Evolutionary conservation across 2,888 invertebrate species (phyloP), one percentile per base, ranked within the genome.

Genomic region (Octodonta nipae): DNA sequence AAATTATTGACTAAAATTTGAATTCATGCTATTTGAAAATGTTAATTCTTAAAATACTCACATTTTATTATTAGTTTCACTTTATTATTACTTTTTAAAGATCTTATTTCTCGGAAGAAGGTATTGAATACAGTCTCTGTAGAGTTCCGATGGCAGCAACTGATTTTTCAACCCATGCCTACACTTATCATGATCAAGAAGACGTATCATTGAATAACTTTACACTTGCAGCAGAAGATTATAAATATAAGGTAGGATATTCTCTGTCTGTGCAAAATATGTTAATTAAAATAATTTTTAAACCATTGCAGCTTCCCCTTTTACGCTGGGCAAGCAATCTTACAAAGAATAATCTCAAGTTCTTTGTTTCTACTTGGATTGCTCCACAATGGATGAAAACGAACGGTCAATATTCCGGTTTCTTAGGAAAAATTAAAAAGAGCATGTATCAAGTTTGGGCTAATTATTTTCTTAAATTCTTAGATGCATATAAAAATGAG

Each of bases 141-240:
- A 68, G 92, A 24, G 72, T 87, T 4, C 82, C 91, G 0, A 84
- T 91, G 37, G 91, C 75, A 2, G 87, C 88, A 5, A 72, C 75
- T 32, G 92, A 92, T 60, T 91, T 91, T 59, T 91, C 91, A 0
- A 72, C 76, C 0, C 71, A 68, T 29, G 67, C 74, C 0, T 92
- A 92, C 65, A 78, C 88, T 0, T 87, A 87, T 55, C 79, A 80
- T 50, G 60, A 61, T 49, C 68, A 76, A 46, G 31, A 38, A 13
- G 74, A 78, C 46, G 57, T 56, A 4, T 56, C 61, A 0, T 63
- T 91, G n/a, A 50, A 62, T 1, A 66, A 71, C 43, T 91, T 81
- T 56, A 62, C 70, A 1, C 63, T 88, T 1, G 62, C 74, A 2
- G 33, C 54, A 0, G 85, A 86, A 58, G 87, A 88, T 58, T 53